These are phyloP conservation scores for Orientallactaga bullata DNA, from an alignment of 2,113 vertebrate genomes.

Conservation along the genomic window DNA sequence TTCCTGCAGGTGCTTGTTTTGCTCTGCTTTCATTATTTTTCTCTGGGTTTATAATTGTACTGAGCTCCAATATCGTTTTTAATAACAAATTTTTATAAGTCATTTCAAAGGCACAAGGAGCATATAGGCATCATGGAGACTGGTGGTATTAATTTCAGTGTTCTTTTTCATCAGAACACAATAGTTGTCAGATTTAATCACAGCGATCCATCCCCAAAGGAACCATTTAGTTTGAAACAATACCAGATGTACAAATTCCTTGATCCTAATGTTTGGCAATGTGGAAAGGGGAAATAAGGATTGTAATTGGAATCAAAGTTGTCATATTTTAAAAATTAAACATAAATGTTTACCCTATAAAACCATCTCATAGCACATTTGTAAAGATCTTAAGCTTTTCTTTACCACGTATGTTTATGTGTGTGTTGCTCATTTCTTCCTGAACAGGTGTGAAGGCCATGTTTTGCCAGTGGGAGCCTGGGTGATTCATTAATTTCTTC, in stretches of 20 bases:
- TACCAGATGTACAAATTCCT: constrained; percentile 71
- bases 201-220: constrained; percentile 58
- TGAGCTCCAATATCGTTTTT: constrained; percentile 59
- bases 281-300: constrained; percentile 58
- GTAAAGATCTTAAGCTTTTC: not conserved
- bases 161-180: constrained; percentile 47
- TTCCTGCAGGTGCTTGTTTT: not conserved
- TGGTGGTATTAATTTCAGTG: not conserved
- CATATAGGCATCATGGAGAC: constrained; percentile 14
- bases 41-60: constrained; percentile 61
- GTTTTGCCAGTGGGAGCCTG: constrained; percentile 73
- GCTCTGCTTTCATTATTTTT: constrained; percentile 70
- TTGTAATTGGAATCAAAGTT: constrained; percentile 38
- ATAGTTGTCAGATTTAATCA: constrained; percentile 75
- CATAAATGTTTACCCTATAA: constrained; percentile 40
- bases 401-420: not conserved
- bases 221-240: constrained; percentile 68
- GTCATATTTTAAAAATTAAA: constrained; percentile 53
- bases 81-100: constrained; percentile 62
- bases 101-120: constrained; percentile 30
- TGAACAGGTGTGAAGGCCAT: constrained; percentile 65
- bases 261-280: constrained; percentile 70
- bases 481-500: constrained; percentile 81
- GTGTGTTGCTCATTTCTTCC: constrained; percentile 38
- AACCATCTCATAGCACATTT: not conserved